phyloP scores from a whole-genome alignment of 2,113 vertebrate genomes.

The Bagarius yarrelli region DNA sequence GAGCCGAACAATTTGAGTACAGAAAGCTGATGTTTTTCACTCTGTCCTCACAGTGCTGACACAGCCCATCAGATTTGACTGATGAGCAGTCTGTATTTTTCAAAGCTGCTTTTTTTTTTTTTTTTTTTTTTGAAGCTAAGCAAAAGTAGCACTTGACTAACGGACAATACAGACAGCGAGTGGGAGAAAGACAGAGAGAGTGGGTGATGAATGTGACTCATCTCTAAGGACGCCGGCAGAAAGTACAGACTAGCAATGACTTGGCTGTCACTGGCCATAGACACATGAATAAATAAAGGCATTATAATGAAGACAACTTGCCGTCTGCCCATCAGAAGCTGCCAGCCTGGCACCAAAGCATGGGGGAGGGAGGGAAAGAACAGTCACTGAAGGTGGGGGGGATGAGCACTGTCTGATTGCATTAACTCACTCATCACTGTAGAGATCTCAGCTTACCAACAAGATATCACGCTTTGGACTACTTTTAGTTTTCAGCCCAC shows the following conservation, averaged over 20 bases:
- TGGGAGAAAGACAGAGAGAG: constrained; percentile 35
- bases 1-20: constrained; percentile 31
- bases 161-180: constrained; percentile 26
- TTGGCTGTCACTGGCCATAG: constrained; percentile 53
- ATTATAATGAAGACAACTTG: constrained; percentile 57
- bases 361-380: constrained; percentile 30
- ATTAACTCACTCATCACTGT: constrained; percentile 51
- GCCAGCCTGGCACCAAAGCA: constrained; percentile 54
- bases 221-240: constrained; percentile 53
- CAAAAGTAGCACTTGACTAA: constrained; percentile 52
- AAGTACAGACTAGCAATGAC: constrained; percentile 46
- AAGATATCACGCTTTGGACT: constrained; percentile 44
- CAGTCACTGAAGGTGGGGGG: neutral
- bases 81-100: constrained; percentile 46
- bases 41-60: constrained; percentile 34
- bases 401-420: constrained; percentile 44
- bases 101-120: neutral
- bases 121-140: constrained; percentile 42
- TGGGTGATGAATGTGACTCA: constrained; percentile 53
- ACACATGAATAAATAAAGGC: constrained; percentile 58
- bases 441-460: constrained; percentile 45
- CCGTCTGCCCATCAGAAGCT: constrained; percentile 57
- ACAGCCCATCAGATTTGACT: constrained; percentile 50
- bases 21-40: constrained; percentile 36
- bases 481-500: constrained; percentile 3